Evolutionary conservation across 2,888 invertebrate genomes (phyloP).

Genomic region (Clepsis dumicolana): DNA sequence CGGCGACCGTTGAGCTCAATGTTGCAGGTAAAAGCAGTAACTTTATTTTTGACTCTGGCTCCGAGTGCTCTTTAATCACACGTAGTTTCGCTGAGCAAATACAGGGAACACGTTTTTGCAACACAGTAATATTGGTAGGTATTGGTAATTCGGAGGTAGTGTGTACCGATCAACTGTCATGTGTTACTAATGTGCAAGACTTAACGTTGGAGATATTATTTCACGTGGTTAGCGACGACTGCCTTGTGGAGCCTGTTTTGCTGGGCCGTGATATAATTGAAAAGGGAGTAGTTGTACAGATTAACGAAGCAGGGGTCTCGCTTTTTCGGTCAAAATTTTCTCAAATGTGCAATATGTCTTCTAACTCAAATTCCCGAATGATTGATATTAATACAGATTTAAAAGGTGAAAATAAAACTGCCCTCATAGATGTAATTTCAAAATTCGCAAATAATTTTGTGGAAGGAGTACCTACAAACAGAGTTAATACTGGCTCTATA

Average conservation of each 20-base stretch:
- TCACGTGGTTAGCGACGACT: conserved; percentile 18
- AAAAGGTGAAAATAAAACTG: background rate
- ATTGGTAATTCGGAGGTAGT: conserved; percentile 3
- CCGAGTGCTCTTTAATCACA: conserved; percentile 26
- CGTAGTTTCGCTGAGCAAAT: background rate
- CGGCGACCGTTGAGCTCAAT: background rate
- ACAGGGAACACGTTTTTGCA: background rate
- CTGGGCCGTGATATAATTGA: conserved; percentile 32
- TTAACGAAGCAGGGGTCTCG: background rate
- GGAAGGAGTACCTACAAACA: conserved; percentile 11
- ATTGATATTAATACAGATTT: conserved; percentile 27
- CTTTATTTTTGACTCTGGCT: conserved; percentile 33
- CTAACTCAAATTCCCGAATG: too few species aligned
- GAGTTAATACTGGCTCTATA: conserved; percentile 26
- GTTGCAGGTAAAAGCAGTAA: conserved; percentile 15
- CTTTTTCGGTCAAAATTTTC: background rate
- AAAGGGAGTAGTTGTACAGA: conserved; percentile 13
- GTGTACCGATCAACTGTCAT: conserved; percentile 7
- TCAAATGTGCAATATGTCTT: background rate
- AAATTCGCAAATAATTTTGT: conserved; percentile 10
- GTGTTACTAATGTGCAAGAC: background rate
- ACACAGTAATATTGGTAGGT: background rate
- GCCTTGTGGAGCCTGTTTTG: background rate
- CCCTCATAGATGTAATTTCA: background rate
- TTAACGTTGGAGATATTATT: background rate